A percentile compares a stretch with the other conserved stretches of the same genome.
These are phyloP conservation scores for Tetrax tetrax DNA, from an alignment of 2,113 vertebrate genomes.

Conservation along the genomic window DNA sequence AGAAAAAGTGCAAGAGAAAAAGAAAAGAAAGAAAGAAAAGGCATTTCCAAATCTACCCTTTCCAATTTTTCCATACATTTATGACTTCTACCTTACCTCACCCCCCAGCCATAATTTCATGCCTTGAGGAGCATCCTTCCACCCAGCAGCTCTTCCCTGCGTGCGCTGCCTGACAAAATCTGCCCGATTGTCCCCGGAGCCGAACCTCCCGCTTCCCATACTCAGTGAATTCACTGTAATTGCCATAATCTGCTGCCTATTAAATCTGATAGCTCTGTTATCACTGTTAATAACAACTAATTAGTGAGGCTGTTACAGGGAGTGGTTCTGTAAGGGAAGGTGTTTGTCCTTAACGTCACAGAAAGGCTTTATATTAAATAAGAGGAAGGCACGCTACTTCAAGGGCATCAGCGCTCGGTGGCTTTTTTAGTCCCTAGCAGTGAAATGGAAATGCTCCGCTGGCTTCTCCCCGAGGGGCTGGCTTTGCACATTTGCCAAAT, in stretches of 20 bases:
- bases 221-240: background rate
- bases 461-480: fast-evolving
- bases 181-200: background rate
- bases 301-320: slow-evolving; percentile 43
- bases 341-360: background rate
- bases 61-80: background rate
- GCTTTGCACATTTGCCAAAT: background rate
- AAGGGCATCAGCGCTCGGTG: fast-evolving
- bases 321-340: background rate
- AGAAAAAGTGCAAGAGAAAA: background rate
- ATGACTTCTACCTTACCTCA: fast-evolving
- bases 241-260: slow-evolving; percentile 30
- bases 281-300: slow-evolving; percentile 58
- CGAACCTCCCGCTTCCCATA: background rate
- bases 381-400: background rate
- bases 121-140: background rate
- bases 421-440: background rate
- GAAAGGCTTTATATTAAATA: background rate
- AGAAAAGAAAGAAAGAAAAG: background rate
- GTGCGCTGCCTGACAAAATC: background rate
- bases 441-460: background rate
- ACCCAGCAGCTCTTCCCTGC: background rate
- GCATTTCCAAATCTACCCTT: background rate
- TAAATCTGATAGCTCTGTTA: slow-evolving; percentile 44
- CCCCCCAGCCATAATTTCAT: background rate